Evolutionary conservation across 1,140 invertebrate genomes (phyloP).

Genomic region (Neomicropteryx cornuta): DNA sequence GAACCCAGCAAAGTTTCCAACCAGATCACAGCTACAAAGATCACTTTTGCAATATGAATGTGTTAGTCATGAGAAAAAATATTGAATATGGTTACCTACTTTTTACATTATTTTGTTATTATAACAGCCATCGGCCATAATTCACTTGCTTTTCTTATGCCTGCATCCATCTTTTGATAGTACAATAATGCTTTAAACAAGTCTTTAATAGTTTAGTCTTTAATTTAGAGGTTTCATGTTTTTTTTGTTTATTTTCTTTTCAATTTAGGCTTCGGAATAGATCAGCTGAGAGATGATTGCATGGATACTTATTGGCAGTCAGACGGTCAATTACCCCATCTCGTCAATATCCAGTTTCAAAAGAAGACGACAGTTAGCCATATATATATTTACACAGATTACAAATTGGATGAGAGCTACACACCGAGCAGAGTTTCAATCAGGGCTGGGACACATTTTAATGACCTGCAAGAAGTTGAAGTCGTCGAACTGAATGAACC

Average conservation of each 20-base stretch:
- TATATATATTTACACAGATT: conserved; percentile 96
- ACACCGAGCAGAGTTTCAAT: conserved; percentile 95
- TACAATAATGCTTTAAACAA: neutral
- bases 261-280: conserved; percentile 85
- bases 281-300: conserved; percentile 89
- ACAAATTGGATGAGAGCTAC: conserved; percentile 97
- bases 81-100: neutral
- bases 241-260: conserved; percentile 6
- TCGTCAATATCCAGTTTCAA: conserved; percentile 96
- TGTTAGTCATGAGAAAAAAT: too few relatives aligned
- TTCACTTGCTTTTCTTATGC: neutral
- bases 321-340: conserved; percentile 94
- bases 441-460: conserved; percentile 90
- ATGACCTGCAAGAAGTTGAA: conserved; percentile 96
- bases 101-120: neutral
- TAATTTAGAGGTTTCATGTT: conserved; percentile 4
- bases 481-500: conserved; percentile 91
- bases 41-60: too few relatives aligned
- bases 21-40: too few relatives aligned
- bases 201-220: conserved; percentile 1
- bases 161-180: neutral
- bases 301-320: conserved; percentile 99
- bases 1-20: too few relatives aligned
- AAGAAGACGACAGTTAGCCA: conserved; percentile 91
- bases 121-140: neutral